A percentile compares a stretch with the other conserved stretches of the same genome.
Conservation (phyloP, 2,113 vertebrate genomes). For the Hucho hucho region DNA sequence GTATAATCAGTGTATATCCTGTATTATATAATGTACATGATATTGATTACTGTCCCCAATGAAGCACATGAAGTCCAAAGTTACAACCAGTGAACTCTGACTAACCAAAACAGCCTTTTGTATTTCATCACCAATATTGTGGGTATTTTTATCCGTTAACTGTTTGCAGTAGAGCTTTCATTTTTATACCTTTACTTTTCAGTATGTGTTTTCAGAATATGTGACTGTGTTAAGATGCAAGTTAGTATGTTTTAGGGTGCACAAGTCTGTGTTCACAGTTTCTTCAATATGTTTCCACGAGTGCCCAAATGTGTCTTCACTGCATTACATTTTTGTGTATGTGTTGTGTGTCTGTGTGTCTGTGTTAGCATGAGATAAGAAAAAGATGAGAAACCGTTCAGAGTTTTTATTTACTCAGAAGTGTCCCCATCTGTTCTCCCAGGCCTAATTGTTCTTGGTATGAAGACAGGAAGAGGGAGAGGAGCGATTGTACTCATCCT, state of each 20-base stretch:
- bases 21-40: too few relatives aligned
- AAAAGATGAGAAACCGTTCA: constrained; percentile 70
- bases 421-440: constrained; percentile 73
- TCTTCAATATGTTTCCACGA: neutral
- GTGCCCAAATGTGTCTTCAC: neutral
- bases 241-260: constrained; percentile 15
- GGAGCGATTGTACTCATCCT: constrained; percentile 63
- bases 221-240: too few relatives aligned
- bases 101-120: neutral
- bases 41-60: neutral
- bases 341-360: constrained; percentile 36
- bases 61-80: too few relatives aligned
- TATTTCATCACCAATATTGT: neutral
- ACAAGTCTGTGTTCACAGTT: constrained; percentile 21
- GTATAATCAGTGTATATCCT: too few relatives aligned
- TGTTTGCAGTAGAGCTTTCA: constrained; percentile 8
- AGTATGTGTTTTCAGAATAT: too few relatives aligned
- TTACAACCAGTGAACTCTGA: neutral
- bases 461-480: constrained; percentile 40
- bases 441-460: constrained; percentile 74
- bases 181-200: neutral
- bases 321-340: neutral
- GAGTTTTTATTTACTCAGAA: constrained; percentile 57
- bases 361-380: constrained; percentile 61
- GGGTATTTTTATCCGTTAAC: neutral